Conservation (phyloP, 2,113 vertebrate genomes). For the Epinephelus fuscoguttatus region DNA sequence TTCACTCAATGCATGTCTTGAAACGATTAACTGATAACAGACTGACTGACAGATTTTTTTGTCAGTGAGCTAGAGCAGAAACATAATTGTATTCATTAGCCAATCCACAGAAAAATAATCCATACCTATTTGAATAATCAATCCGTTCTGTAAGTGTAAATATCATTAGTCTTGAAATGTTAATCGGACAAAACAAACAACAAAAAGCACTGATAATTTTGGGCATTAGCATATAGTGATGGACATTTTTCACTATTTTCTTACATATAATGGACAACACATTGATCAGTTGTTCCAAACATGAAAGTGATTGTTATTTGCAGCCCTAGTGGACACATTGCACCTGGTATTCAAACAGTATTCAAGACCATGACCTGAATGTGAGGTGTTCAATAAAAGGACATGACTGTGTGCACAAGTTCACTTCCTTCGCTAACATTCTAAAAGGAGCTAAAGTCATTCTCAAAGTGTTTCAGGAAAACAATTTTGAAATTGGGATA, state of each 20-base stretch:
- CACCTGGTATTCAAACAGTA: not conserved
- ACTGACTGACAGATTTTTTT: not conserved
- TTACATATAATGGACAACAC: not conserved
- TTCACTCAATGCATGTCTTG: not conserved
- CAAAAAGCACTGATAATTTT: not conserved
- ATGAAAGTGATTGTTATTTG: not conserved
- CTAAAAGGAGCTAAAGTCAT: not conserved
- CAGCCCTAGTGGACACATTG: not conserved
- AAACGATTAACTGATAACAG: not conserved
- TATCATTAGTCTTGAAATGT: not conserved
- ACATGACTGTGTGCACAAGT: not conserved
- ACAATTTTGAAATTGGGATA: not conserved
- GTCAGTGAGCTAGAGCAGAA: not conserved
- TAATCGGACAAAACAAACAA: not conserved
- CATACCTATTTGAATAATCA: not conserved
- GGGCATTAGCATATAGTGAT: not conserved
- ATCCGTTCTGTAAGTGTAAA: not conserved
- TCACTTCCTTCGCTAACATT: not conserved
- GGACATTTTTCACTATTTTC: not conserved
- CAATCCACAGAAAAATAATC: not conserved
- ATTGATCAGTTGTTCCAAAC: not conserved
- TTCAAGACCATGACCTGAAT: not conserved
- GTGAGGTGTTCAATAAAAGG: not conserved
- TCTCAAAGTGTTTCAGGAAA: not conserved
- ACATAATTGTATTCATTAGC: not conserved